Percentiles rank a stretch among this genome's conserved stretches.
Conservation (phyloP, 2,888 invertebrate genomes). For the Spodoptera picta region DNA sequence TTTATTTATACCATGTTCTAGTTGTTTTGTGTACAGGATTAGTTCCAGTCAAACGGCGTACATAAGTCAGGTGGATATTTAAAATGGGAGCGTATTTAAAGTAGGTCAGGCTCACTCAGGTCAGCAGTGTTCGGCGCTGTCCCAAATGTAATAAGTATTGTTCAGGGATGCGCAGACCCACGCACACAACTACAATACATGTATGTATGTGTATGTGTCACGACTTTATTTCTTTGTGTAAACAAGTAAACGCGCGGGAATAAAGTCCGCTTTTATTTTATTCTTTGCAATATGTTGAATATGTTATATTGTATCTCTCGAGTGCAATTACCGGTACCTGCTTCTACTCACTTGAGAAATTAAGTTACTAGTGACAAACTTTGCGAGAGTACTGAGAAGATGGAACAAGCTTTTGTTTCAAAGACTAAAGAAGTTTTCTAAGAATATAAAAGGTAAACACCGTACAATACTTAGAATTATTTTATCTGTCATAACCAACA, state of each 20-base stretch:
- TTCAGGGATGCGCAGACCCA: conserved; percentile 29
- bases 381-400: no score
- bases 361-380: conserved; percentile 12
- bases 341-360: conserved; percentile 14
- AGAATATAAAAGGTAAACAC: no score
- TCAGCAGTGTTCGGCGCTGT: conserved; percentile 34
- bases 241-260: conserved; percentile 15
- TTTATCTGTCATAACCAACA: no score
- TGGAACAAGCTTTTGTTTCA: no score
- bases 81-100: conserved; percentile 35
- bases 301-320: conserved; percentile 14
- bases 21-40: conserved; percentile 11
- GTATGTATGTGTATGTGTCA: conserved; percentile 3
- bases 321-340: conserved; percentile 16
- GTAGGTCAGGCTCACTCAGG: conserved; percentile 44
- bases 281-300: conserved; percentile 23
- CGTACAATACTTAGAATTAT: no score
- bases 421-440: no score
- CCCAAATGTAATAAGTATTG: conserved; percentile 51
- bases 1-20: conserved; percentile 4
- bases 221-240: conserved; percentile 11
- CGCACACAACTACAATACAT: conserved; percentile 15
- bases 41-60: conserved; percentile 23
- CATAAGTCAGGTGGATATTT: conserved; percentile 26
- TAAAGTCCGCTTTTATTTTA: conserved; percentile 21